phyloP scores from a whole-genome alignment of 2,113 vertebrate genomes.

The Gasterosteus aculeatus region DNA sequence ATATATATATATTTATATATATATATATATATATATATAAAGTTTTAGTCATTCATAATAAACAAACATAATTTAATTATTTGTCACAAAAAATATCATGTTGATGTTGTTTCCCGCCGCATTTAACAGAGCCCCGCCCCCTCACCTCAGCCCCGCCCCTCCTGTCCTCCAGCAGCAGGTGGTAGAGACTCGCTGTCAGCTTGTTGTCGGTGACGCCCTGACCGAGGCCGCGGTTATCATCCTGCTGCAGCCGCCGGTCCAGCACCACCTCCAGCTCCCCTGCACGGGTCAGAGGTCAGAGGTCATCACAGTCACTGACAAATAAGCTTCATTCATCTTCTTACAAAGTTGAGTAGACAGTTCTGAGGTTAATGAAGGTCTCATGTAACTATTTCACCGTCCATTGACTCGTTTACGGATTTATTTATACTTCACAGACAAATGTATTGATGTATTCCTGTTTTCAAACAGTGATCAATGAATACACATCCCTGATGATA shows the following conservation, averaged over 20 bases:
- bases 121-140: background rate
- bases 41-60: no score
- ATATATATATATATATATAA: background rate
- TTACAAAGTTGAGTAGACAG: background rate
- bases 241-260: slow-evolving; percentile 94
- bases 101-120: background rate
- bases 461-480: no score
- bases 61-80: background rate
- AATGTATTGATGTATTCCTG: no score
- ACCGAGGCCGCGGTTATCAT: slow-evolving; percentile 94
- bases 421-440: no score
- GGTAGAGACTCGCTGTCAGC: slow-evolving; percentile 87
- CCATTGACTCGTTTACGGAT: no score
- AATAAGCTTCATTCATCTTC: no score
- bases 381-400: no score
- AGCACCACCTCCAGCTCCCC: slow-evolving; percentile 92
- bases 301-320: no score
- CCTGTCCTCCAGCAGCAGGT: slow-evolving; percentile 85
- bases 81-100: background rate
- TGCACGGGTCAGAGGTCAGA: slow-evolving; percentile 64
- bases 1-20: background rate
- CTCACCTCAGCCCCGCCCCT: slow-evolving; percentile 58
- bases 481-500: no score
- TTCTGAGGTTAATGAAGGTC: no score
- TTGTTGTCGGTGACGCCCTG: slow-evolving; percentile 96